Base-by-base conservation (phyloP, 1,140 invertebrate species). In the Latrodectus geometricus region DNA sequence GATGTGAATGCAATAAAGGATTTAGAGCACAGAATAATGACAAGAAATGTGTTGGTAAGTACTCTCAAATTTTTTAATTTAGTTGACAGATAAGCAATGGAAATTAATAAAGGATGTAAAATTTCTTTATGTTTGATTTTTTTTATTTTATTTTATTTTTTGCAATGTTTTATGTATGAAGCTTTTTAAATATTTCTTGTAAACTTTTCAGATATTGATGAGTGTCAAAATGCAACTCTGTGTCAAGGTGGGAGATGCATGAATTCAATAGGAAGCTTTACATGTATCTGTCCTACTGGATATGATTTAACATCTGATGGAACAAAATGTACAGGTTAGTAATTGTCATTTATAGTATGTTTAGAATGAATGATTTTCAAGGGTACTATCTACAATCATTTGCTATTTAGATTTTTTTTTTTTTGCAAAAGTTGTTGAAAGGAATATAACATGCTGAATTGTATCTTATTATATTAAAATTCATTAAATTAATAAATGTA, bases 1-100 rank as follows among this genome's bases (percentile, higher is more conserved):
- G 92, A 68, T 99, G 97, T 91, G 91, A 92, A 14, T 98, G 97
- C 91, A 97, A 97, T 0, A 91, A 93, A 5, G 97, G 97, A 0
- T 99, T 97, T 90, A 93, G 92, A 23, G 91, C 97, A 8, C 93
- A 93, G 0, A 89, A 91, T 11, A 95, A 97, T 90, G 92, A 92
- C 20, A 92, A 94, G 74, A 94, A 94, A 49, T 97, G 96, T 89
- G 93, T 95, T 90, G 95, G 95, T 96, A 91, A 72, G 84, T 81
- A 9, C 56, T 17, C 21, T 7, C 85, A 91, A 92, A 90, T 96
- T 81, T 94, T 96, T 35, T 35, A 35, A 3, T 35, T 35, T 35
- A 5, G 35, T 35, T 3, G 5, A 35, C 35, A 35, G 35, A 35
- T 35, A 35, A 35, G 35, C 1, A 35, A 35, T 3, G 35, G 35